phyloP scores from a whole-genome alignment of 2,113 vertebrate species.

The Grammomys surdaster region DNA sequence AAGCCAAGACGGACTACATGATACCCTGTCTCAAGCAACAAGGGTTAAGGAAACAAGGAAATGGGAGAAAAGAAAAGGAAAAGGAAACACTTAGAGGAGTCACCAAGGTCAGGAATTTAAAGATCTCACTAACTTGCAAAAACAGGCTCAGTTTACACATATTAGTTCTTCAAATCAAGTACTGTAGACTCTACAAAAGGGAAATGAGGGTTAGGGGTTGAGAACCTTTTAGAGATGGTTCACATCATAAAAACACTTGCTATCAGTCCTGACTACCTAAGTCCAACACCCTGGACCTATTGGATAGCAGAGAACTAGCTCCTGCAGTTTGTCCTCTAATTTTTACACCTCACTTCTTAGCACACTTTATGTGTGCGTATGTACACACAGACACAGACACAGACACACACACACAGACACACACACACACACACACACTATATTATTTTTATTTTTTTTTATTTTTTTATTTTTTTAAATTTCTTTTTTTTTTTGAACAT shows the following conservation, averaged over 20 bases:
- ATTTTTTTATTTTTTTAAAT: too few relatives aligned
- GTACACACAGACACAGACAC: not conserved
- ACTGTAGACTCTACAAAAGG: constrained; percentile 52
- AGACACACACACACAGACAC: not conserved
- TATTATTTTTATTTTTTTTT: not conserved
- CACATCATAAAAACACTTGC: not conserved
- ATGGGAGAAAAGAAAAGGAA: not conserved
- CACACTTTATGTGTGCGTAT: not conserved
- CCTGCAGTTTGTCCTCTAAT: too few relatives aligned
- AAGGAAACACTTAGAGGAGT: not conserved
- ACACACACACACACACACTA: not conserved
- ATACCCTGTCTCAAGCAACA: not conserved
- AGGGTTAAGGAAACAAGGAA: not conserved
- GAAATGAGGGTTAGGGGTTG: not conserved
- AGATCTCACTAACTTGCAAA: constrained; percentile 57
- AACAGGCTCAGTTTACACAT: not conserved
- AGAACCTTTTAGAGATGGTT: not conserved
- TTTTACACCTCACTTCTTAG: not conserved
- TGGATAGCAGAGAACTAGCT: not conserved
- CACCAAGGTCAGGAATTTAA: constrained; percentile 56
- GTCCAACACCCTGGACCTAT: too few relatives aligned
- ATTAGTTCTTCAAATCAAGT: constrained; percentile 56
- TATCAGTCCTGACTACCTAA: not conserved
- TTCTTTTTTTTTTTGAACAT: too few relatives aligned
- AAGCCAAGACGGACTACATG: not conserved